Percentiles rank a stretch among this genome's conserved stretches.
Evolutionary conservation across 1,140 invertebrate genomes (phyloP).

Genomic region (Sesamia nonagrioides): DNA sequence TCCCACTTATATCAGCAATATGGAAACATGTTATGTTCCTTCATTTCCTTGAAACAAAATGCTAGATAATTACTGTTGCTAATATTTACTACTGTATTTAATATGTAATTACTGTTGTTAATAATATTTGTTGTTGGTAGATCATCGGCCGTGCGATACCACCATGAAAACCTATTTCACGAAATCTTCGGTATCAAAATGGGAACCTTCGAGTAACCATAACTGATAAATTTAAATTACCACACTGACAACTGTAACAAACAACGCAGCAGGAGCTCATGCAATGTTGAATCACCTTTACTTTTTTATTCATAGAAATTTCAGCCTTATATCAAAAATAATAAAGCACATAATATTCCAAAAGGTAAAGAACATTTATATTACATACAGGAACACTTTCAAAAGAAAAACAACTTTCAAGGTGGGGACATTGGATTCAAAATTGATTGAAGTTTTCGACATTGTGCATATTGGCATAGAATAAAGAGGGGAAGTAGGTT

Average conservation of each 20-base stretch:
- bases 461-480: constrained; percentile 23
- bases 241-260: constrained; percentile 70
- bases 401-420: constrained; percentile 4
- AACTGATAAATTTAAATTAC: constrained; percentile 72
- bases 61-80: constrained; percentile 19
- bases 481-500: too few relatives aligned
- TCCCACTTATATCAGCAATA: not conserved
- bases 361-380: not conserved
- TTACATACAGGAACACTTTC: not conserved
- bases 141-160: constrained; percentile 3
- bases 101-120: constrained; percentile 14
- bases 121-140: too few relatives aligned
- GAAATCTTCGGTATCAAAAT: constrained; percentile 24
- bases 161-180: constrained; percentile 37
- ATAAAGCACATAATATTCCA: constrained; percentile 53
- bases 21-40: not conserved
- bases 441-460: constrained; percentile 40
- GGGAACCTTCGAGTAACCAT: constrained; percentile 41
- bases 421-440: constrained; percentile 13
- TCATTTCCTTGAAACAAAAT: not conserved
- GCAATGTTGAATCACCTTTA: constrained; percentile 53
- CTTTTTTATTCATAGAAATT: constrained; percentile 52
- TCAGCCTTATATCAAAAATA: constrained; percentile 55
- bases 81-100: too few relatives aligned
- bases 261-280: constrained; percentile 69